Percentiles rank a stretch among this genome's conserved stretches.
Conservation (phyloP, 2,797 vertebrate genomes). For the Clarias pachynema region DNA sequence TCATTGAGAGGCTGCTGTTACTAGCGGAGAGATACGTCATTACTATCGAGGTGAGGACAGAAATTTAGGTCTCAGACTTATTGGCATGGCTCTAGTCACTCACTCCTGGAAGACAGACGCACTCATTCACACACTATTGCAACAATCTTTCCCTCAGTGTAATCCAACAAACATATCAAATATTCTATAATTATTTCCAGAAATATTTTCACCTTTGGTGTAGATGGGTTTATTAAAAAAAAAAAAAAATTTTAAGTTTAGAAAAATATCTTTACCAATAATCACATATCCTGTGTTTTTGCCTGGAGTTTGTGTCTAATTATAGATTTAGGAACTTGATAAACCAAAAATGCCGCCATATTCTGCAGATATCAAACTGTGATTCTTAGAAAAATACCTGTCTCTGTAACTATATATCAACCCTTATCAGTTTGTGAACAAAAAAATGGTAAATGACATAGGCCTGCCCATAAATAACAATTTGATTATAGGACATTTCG, state of each 20-base stretch:
- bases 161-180: background rate
- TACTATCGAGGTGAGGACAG: constrained; percentile 90
- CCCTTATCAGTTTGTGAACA: too few relatives aligned
- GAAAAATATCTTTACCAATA: background rate
- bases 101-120: background rate
- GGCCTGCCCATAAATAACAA: too few relatives aligned
- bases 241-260: too few relatives aligned
- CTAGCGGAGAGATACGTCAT: constrained; percentile 97
- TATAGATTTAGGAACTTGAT: background rate
- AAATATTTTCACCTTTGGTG: background rate
- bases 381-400: background rate
- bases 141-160: background rate
- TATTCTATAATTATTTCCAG: background rate
- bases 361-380: background rate
- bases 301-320: background rate
- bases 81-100: background rate
- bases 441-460: background rate
- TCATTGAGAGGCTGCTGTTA: constrained; percentile 95
- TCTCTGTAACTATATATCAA: background rate
- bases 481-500: background rate
- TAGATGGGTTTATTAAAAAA: background rate
- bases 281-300: background rate
- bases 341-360: background rate
- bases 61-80: background rate
- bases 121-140: background rate